Base-by-base conservation (phyloP, 2,113 vertebrate species). In the Pontoporia blainvillei region DNA sequence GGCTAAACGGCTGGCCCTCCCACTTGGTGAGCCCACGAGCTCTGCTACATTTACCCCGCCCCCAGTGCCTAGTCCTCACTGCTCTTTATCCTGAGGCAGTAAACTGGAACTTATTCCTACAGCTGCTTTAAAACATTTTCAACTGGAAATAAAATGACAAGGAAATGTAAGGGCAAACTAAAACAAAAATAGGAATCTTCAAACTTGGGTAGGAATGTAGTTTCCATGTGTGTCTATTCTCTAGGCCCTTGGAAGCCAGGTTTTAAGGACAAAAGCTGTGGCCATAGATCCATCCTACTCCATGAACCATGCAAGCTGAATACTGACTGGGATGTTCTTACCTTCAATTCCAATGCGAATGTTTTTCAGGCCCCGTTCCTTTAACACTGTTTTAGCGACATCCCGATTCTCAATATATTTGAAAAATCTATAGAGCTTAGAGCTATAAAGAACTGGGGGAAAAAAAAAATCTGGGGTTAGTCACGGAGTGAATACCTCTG, bases 311-410 rank as follows among this genome's bases (percentile, higher is more conserved):
- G 52, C 31, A 52, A 36, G 41, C 36, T 41, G 39, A 67, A 44
- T 17, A n/a, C 0, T 29, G 17, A 71, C 2, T 10, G 81, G 9
- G 64, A 21, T 7, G 1, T 20, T 84, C 62, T 78, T 97, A 99
- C 99, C 99, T 98, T 99, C 99, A 1, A 99, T 99, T 71, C 99
- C 99, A 75, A 99, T 99, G 69, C 99, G 98, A 64, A 99, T 99
- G 84, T 99, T 99, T 96, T 99, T 99, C 93, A 99, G 98, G 59
- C 99, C 99, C 41, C 99, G 97, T 8, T 99, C 99, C 98, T 99
- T 99, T 31, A 99, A 83, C 34, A 99, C 98, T 0, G 98, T 98
- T 91, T 99, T 99, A 61, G 99, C 99, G 41, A 99, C 99, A 2
- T 99, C 99, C 0, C 99, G 93, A 96, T 99, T 99, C 97, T 99